phyloP scores from a whole-genome alignment of 1,140 invertebrate species.

The Condylostylus longicornis region DNA sequence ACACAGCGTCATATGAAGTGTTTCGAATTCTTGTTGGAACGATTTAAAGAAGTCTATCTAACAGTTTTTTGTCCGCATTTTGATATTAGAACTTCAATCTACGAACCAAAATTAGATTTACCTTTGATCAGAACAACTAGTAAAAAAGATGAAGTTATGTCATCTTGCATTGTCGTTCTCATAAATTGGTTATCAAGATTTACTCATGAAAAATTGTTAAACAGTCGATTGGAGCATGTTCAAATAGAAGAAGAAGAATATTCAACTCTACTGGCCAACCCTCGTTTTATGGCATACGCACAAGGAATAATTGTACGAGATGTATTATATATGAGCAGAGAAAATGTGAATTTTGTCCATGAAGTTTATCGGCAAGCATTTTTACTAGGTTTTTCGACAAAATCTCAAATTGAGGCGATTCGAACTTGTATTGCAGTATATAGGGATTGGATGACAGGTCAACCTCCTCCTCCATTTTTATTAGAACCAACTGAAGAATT shows the following conservation, averaged over 20 bases:
- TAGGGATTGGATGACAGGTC: conserved; percentile 80
- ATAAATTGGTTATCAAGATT: conserved; percentile 82
- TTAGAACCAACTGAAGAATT: conserved; percentile 57
- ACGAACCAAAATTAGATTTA: conserved; percentile 71
- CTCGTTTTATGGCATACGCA: conserved; percentile 17
- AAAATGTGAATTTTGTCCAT: conserved; percentile 90
- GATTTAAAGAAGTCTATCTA: conserved; percentile 83
- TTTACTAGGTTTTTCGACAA: conserved; percentile 62
- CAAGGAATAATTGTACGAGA: conserved; percentile 53
- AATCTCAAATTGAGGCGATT: conserved; percentile 63
- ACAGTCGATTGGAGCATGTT: conserved; percentile 31
- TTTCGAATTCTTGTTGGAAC: conserved; percentile 84
- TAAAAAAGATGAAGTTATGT: conserved; percentile 44
- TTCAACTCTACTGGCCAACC: conserved; percentile 10
- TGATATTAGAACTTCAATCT: conserved; percentile 66
- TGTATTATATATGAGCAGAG: conserved; percentile 73
- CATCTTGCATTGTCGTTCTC: conserved; percentile 65
- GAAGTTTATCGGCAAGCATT: conserved; percentile 90
- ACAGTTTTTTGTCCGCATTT: conserved; percentile 83
- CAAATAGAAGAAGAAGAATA: conserved; percentile 32
- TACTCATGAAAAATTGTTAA: conserved; percentile 45
- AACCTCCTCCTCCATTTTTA: conserved; percentile 72
- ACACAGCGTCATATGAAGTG: conserved; percentile 57
- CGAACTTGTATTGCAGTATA: conserved; percentile 84
- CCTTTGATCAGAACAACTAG: conserved; percentile 38